These are phyloP conservation scores for Caenorhabditis briggsae DNA, from an alignment of 1,140 invertebrate species.

Conservation along the genomic window DNA sequence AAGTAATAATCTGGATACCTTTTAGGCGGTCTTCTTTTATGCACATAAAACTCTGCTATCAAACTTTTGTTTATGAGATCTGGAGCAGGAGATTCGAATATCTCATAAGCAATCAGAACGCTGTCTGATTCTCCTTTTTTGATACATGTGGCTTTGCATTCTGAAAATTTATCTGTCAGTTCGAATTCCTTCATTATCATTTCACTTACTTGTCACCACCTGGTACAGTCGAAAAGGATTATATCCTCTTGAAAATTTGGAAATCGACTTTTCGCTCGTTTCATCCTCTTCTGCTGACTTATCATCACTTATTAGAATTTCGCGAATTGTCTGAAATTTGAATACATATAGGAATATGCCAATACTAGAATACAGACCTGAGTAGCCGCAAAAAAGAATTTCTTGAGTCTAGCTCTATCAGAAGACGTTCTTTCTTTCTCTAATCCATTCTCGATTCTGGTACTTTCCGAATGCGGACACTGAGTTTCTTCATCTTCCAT, in stretches of 20 bases:
- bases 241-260: constrained; percentile 38
- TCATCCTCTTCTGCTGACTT: constrained; percentile 15
- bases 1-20: not conserved
- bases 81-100: constrained; percentile 29
- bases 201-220: not conserved
- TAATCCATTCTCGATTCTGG: not conserved
- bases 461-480: constrained; percentile 32
- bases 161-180: not conserved
- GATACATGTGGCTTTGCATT: constrained; percentile 31
- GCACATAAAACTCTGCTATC: constrained; percentile 26
- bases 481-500: constrained; percentile 36
- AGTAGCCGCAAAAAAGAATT: constrained; percentile 39
- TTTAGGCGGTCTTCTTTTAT: constrained; percentile 27
- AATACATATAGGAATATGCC: not conserved
- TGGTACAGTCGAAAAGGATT: constrained; percentile 25
- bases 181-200: not conserved
- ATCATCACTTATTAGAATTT: constrained; percentile 41
- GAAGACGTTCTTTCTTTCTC: constrained; percentile 16
- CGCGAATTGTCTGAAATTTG: constrained; percentile 20
- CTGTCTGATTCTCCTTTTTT: constrained; percentile 43
- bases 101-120: constrained; percentile 26
- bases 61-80: constrained; percentile 28
- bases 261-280: constrained; percentile 40
- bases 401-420: constrained; percentile 31
- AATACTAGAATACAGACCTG: not conserved